phyloP scores from a whole-genome alignment of 2,888 invertebrate species.

The Opisthograptis luteolata region DNA sequence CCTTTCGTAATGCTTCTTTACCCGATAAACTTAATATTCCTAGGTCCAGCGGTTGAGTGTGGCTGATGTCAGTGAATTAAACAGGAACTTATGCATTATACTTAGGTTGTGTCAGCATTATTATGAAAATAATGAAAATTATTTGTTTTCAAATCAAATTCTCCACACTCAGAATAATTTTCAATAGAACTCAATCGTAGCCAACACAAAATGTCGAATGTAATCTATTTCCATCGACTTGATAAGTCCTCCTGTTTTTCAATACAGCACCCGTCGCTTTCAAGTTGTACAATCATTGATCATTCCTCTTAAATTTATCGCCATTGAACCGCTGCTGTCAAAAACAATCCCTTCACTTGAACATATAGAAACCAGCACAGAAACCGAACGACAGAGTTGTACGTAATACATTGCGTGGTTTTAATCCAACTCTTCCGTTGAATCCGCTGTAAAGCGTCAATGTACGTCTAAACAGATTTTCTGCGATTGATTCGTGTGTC shows the following conservation, averaged over 20 bases:
- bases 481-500: constrained; percentile 3
- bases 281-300: constrained; percentile 29
- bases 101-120: too few relatives aligned
- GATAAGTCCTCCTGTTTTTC: constrained; percentile 15
- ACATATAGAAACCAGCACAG: constrained; percentile 20
- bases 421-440: constrained; percentile 20
- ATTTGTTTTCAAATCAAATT: background rate
- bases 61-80: too few relatives aligned
- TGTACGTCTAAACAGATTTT: constrained; percentile 25
- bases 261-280: constrained; percentile 24
- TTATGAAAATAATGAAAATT: too few relatives aligned
- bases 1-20: too few relatives aligned
- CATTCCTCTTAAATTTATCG: constrained; percentile 33
- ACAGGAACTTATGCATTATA: too few relatives aligned
- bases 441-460: constrained; percentile 29
- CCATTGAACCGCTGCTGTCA: constrained; percentile 33
- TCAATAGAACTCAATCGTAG: background rate
- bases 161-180: background rate
- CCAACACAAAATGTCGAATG: background rate
- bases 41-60: too few relatives aligned
- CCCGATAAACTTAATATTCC: too few relatives aligned
- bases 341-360: constrained; percentile 36
- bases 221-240: background rate
- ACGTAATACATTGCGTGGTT: constrained; percentile 32
- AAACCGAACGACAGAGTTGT: constrained; percentile 7